These are phyloP conservation scores for Patagioenas fasciata DNA, from an alignment of 2,113 vertebrate species.

Conservation along the genomic window DNA sequence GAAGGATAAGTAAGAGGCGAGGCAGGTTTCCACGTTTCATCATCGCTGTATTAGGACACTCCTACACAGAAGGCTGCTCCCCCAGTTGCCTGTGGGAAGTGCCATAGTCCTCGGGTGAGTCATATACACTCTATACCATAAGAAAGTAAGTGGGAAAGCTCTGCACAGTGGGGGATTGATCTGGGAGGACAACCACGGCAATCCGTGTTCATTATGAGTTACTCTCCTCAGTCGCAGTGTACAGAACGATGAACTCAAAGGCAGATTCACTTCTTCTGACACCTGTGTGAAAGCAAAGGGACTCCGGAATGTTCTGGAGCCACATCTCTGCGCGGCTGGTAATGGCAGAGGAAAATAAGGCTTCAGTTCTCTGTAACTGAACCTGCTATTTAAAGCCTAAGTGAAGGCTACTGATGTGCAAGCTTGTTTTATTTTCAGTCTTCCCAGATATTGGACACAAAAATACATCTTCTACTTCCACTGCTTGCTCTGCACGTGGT, in stretches of 20 bases:
- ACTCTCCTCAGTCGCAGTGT: background rate
- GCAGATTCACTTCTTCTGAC: background rate
- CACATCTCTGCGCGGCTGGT: background rate
- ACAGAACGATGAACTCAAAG: background rate
- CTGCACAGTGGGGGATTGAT: background rate
- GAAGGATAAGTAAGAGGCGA: slow-evolving; percentile 31
- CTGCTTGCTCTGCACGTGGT: background rate
- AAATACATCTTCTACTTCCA: background rate
- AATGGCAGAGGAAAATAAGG: background rate
- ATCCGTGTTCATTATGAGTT: background rate
- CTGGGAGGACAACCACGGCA: background rate
- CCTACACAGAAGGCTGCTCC: slow-evolving; percentile 55
- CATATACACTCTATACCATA: background rate
- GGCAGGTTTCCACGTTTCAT: slow-evolving; percentile 45
- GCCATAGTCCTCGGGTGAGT: slow-evolving; percentile 48
- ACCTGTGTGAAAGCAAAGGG: background rate
- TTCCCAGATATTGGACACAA: background rate
- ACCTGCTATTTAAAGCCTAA: background rate
- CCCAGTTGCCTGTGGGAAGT: slow-evolving; percentile 49
- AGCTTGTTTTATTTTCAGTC: background rate
- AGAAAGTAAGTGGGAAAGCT: background rate
- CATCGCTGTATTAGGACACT: slow-evolving; percentile 48
- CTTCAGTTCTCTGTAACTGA: background rate
- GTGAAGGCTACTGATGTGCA: background rate
- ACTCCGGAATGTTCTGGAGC: background rate